These are phyloP conservation scores for Porites lutea DNA, from an alignment of 64 coral and sea anemone genomes.

Conservation along the genomic window DNA sequence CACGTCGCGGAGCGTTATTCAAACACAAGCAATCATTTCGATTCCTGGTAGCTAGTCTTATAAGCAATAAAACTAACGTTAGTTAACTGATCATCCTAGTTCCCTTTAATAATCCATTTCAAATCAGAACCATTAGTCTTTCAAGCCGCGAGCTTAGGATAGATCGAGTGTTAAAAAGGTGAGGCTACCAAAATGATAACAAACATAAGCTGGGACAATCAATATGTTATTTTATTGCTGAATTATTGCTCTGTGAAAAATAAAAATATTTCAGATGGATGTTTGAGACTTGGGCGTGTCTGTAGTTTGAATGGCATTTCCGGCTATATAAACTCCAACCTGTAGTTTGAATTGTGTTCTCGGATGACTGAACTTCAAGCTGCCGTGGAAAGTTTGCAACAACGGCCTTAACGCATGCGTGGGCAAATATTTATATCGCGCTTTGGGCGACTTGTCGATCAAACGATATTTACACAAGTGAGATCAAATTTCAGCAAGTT, in stretches of 20 bases:
- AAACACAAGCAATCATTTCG: no score
- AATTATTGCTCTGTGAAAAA: no score
- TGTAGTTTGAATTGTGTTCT: slow-evolving; percentile 1
- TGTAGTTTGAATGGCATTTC: slow-evolving; percentile 6
- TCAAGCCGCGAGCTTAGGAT: not conserved
- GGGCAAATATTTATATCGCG: slow-evolving; percentile 40
- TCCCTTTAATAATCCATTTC: no score
- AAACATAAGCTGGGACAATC: not conserved
- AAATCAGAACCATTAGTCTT: no score
- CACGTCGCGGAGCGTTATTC: no score
- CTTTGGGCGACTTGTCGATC: slow-evolving; percentile 15
- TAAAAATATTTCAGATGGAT: slow-evolving; percentile 2
- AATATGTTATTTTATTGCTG: not conserved
- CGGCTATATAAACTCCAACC: not conserved
- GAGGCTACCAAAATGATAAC: not conserved
- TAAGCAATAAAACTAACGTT: no score
- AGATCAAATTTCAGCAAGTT: slow-evolving; percentile 33
- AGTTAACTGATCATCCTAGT: no score
- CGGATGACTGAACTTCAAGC: not conserved
- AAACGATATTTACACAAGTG: slow-evolving; percentile 25
- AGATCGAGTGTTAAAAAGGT: not conserved
- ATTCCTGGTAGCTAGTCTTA: no score
- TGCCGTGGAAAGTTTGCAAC: not conserved
- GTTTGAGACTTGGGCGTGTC: slow-evolving; percentile 14
- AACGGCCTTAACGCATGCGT: slow-evolving; percentile 22